Evolutionary conservation across 1,140 invertebrate genomes (phyloP).

Genomic region (Drosophila dunni): DNA sequence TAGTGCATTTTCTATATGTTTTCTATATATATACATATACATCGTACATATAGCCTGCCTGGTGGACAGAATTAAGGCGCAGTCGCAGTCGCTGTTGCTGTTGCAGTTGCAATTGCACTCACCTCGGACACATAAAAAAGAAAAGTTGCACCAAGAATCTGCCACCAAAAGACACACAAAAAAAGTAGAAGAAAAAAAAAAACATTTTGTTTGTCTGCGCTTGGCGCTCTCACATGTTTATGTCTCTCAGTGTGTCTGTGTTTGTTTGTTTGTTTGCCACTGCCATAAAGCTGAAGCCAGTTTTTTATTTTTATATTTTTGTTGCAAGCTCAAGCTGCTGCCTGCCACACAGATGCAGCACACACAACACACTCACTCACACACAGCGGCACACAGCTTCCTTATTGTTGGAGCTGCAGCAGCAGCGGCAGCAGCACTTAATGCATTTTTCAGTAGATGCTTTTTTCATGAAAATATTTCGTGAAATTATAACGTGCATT

Average conservation of each 20-base stretch:
- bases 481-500: slow-evolving; percentile 75
- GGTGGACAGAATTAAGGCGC: slow-evolving; percentile 75
- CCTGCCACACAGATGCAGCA: slow-evolving; percentile 9
- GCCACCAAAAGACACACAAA: slow-evolving; percentile 44
- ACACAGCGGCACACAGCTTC: slow-evolving; percentile 42
- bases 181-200: slow-evolving; percentile 17
- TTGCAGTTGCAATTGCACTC: slow-evolving; percentile 37
- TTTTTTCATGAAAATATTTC: slow-evolving; percentile 79
- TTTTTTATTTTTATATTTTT: slow-evolving; percentile 63
- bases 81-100: slow-evolving; percentile 56
- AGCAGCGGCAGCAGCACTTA: slow-evolving; percentile 63
- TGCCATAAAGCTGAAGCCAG: slow-evolving; percentile 77
- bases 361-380: not conserved
- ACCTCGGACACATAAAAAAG: slow-evolving; percentile 44
- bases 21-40: slow-evolving; percentile 28
- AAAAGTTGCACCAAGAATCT: slow-evolving; percentile 55
- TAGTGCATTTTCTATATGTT: slow-evolving; percentile 64
- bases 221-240: slow-evolving; percentile 39
- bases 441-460: slow-evolving; percentile 80
- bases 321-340: slow-evolving; percentile 30
- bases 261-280: slow-evolving; percentile 70
- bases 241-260: slow-evolving; percentile 26
- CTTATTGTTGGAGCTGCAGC: slow-evolving; percentile 42
- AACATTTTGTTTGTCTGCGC: slow-evolving; percentile 47
- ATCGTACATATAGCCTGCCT: not conserved